These are phyloP conservation scores for Pipistrellus nathusii DNA, from an alignment of 2,797 vertebrate species.

Conservation along the genomic window DNA sequence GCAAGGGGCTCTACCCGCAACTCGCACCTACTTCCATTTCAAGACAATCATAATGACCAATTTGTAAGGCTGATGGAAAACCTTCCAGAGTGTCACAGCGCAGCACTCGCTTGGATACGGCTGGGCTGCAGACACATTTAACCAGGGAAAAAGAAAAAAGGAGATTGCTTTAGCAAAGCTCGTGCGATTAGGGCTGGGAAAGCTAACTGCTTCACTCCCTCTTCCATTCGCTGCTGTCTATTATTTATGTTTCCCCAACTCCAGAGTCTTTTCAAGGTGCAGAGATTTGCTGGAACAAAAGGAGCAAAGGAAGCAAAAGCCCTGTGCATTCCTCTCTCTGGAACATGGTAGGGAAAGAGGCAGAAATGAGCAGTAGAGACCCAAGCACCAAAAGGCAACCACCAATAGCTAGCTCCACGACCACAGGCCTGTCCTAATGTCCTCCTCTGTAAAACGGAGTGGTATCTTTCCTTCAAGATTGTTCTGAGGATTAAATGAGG, in stretches of 20 bases:
- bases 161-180: slow-evolving; percentile 21
- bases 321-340: background rate
- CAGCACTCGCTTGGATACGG: slow-evolving; percentile 14
- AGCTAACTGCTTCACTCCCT: slow-evolving; percentile 44
- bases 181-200: slow-evolving; percentile 12
- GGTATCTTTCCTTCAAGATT: background rate
- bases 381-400: background rate
- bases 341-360: fast-evolving
- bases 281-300: slow-evolving; percentile 19
- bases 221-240: slow-evolving; percentile 62
- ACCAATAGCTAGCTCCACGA: fast-evolving
- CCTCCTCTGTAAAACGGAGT: background rate
- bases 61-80: slow-evolving; percentile 74
- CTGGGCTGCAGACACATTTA: slow-evolving; percentile 16
- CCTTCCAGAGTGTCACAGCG: slow-evolving; percentile 64
- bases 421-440: background rate
- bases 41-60: slow-evolving; percentile 74
- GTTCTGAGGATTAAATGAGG: background rate
- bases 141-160: background rate
- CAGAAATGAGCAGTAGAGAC: background rate
- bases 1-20: slow-evolving; percentile 39
- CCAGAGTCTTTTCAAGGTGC: background rate
- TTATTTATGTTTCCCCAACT: slow-evolving; percentile 62
- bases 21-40: slow-evolving; percentile 44
- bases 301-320: background rate